Evolutionary conservation across 2,113 vertebrate species (phyloP).

Genomic region (Phoxinus phoxinus): DNA sequence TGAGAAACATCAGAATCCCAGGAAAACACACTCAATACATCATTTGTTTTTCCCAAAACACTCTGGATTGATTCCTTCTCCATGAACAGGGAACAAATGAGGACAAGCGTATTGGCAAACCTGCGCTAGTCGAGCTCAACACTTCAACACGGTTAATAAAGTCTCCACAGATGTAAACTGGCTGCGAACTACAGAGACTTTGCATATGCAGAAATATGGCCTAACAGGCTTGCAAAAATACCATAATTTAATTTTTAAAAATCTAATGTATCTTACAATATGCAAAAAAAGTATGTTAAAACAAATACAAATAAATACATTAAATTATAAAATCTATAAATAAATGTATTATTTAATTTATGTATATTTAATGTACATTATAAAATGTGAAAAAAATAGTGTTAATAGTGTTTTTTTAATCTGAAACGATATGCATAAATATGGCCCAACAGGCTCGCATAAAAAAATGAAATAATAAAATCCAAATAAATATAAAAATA

Average conservation of each 20-base stretch:
- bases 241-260: no score
- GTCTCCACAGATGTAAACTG: neutral
- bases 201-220: neutral
- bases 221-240: neutral
- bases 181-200: neutral
- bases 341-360: no score
- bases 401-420: no score
- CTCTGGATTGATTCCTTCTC: neutral
- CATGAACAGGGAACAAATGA: neutral
- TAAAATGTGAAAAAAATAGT: no score
- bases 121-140: neutral
- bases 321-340: no score
- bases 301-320: no score
- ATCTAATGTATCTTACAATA: neutral
- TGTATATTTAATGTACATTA: no score
- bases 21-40: neutral
- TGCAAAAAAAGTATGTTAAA: neutral
- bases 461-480: no score
- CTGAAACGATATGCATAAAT: no score
- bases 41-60: neutral
- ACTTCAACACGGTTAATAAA: neutral
- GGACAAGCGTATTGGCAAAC: neutral
- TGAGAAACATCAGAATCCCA: neutral
- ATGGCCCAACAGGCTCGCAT: no score
- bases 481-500: no score